A percentile compares a stretch with the other conserved stretches of the same genome.
These are phyloP conservation scores for Pagetopsis macropterus DNA, from an alignment of 2,797 vertebrate species.

Conservation along the genomic window DNA sequence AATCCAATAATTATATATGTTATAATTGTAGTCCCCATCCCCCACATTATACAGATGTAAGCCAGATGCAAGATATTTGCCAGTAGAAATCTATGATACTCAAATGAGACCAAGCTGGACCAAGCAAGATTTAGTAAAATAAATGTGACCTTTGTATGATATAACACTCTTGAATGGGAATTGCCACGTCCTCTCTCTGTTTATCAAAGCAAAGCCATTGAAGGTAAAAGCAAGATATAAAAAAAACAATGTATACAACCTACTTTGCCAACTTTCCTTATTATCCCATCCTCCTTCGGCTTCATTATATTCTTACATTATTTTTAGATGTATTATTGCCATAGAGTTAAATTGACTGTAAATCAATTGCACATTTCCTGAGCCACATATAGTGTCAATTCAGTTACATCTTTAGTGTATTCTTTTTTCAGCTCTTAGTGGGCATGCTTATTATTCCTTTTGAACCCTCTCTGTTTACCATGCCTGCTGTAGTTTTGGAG, in stretches of 20 bases:
- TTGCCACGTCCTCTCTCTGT: not conserved
- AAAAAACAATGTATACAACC: no score
- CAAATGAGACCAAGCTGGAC: not conserved
- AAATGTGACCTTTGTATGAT: no score
- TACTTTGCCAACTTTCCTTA: no score
- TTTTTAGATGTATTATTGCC: not conserved
- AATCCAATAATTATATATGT: not conserved
- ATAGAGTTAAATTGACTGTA: not conserved
- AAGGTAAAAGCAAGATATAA: no score
- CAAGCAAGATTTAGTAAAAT: not conserved
- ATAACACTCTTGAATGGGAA: not conserved
- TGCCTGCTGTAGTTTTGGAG: conserved; percentile 16
- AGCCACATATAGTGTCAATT: not conserved
- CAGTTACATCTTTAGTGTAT: not conserved
- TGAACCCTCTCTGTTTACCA: conserved; percentile 12
- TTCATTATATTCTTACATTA: not conserved
- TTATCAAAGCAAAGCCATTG: no score
- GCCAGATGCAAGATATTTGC: not conserved
- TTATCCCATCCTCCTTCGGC: not conserved
- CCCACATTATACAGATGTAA: not conserved
- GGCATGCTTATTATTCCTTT: not conserved
- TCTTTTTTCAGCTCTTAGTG: not conserved
- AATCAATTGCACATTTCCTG: not conserved
- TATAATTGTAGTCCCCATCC: not conserved
- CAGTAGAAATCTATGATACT: not conserved